Evolutionary conservation across 2,888 invertebrate genomes (phyloP).

Genomic region (Agonopterix arenella): DNA sequence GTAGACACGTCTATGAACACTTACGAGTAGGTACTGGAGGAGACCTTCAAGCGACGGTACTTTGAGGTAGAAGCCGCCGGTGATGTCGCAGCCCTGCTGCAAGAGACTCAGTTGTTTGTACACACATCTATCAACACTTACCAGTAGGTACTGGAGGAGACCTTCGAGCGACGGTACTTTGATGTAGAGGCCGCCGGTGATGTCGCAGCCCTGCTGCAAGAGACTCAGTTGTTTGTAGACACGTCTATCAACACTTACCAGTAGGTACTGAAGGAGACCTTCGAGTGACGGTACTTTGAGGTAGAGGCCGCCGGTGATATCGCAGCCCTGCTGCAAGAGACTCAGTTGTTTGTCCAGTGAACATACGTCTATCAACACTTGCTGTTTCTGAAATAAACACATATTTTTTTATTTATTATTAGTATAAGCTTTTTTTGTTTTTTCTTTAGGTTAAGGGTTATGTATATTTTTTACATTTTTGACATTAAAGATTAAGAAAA

Average conservation of each 20-base stretch:
- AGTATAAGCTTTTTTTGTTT: too few relatives aligned
- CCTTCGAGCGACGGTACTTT: conserved; percentile 92
- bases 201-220: conserved; percentile 97
- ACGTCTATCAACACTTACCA: conserved; percentile 93
- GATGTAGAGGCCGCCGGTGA: conserved; percentile 94
- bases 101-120: conserved; percentile 91
- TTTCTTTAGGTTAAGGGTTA: too few relatives aligned
- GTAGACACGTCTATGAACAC: conserved; percentile 92
- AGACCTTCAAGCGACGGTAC: conserved; percentile 92
- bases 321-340: conserved; percentile 96
- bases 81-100: conserved; percentile 98
- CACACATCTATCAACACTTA: conserved; percentile 94
- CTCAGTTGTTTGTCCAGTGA: conserved; percentile 94
- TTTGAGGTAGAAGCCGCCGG: conserved; percentile 93
- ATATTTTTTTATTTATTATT: too few relatives aligned
- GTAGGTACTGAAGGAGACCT: conserved; percentile 89
- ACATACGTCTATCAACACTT: conserved; percentile 94
- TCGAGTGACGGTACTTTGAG: conserved; percentile 91
- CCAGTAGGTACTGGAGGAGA: conserved; percentile 90
- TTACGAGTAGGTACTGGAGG: conserved; percentile 89
- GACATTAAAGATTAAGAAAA: too few relatives aligned
- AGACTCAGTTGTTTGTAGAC: conserved; percentile 93
- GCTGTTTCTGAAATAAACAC: conserved; percentile 78
- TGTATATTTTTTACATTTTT: too few relatives aligned
- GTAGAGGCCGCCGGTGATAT: conserved; percentile 96